Conservation (phyloP, 2,888 invertebrate species). For the Cotesia congregata region DNA sequence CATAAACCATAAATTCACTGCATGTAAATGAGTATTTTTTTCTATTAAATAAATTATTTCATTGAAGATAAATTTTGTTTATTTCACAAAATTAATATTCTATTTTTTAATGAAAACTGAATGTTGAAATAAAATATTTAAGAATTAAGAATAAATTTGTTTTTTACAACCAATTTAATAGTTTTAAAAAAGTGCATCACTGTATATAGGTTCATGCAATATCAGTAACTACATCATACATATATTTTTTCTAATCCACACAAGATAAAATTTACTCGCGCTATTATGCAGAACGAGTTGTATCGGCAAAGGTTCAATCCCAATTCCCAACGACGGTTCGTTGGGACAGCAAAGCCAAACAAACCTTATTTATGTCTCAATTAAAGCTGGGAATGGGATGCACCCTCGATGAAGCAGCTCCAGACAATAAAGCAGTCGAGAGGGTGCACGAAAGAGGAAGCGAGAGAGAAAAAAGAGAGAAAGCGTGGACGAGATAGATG, state of each 20-base stretch:
- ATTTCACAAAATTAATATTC: no score
- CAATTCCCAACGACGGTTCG: slow-evolving; percentile 66
- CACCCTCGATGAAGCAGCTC: slow-evolving; percentile 71
- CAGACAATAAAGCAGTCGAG: slow-evolving; percentile 69
- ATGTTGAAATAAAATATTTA: background rate
- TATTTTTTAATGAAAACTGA: background rate
- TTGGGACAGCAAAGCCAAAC: slow-evolving; percentile 70
- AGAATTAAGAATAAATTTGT: background rate
- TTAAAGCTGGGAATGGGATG: slow-evolving; percentile 70
- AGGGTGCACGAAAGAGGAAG: slow-evolving; percentile 51
- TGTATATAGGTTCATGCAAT: background rate
- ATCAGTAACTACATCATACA: background rate
- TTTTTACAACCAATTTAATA: background rate
- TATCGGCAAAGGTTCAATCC: slow-evolving; percentile 68
- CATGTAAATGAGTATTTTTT: no score
- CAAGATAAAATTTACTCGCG: slow-evolving; percentile 63
- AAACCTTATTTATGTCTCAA: slow-evolving; percentile 71
- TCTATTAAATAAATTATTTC: no score
- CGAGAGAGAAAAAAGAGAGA: slow-evolving; percentile 24
- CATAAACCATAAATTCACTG: no score
- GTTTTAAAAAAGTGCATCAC: background rate
- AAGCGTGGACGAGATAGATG: slow-evolving; percentile 29
- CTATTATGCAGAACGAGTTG: slow-evolving; percentile 69
- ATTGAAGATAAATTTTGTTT: no score
- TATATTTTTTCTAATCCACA: slow-evolving; percentile 14